Conservation (phyloP, 2,888 invertebrate species). For the Synanthedon vespiformis region DNA sequence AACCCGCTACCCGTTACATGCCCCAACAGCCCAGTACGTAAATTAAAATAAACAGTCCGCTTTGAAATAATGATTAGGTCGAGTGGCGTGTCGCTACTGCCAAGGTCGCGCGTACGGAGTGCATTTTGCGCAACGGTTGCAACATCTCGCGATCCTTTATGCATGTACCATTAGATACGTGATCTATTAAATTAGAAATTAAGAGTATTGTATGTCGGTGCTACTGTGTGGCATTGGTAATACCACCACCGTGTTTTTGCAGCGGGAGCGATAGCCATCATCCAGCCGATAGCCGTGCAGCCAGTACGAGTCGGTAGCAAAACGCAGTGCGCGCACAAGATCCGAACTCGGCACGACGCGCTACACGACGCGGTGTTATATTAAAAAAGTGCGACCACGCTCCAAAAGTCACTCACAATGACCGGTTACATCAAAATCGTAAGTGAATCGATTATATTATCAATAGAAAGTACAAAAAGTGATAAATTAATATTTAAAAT, state of each 20-base stretch:
- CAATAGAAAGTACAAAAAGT: too few relatives aligned
- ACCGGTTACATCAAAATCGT: conserved; percentile 54
- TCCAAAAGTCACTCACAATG: conserved; percentile 30
- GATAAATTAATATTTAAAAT: too few relatives aligned
- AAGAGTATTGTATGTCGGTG: conserved; percentile 11
- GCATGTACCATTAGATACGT: conserved; percentile 32
- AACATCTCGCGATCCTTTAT: conserved; percentile 18
- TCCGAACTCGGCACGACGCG: conserved; percentile 2
- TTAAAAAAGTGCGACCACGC: conserved; percentile 40
- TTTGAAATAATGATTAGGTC: conserved; percentile 12
- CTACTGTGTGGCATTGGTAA: conserved; percentile 28
- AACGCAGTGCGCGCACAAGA: conserved; percentile 34
- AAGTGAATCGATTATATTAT: conserved; percentile 21
- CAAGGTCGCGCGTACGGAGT: conserved; percentile 24
- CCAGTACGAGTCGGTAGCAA: conserved; percentile 38
- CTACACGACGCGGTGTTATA: conserved; percentile 29
- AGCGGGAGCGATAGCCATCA: conserved; percentile 35
- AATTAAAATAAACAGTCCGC: conserved; percentile 21
- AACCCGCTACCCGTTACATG: conserved; percentile 10
- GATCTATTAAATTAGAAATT: conserved; percentile 23
- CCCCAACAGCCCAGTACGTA: conserved; percentile 41
- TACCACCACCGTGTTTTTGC: conserved; percentile 41
- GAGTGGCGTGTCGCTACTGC: conserved; percentile 22
- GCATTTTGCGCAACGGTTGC: conserved; percentile 27
- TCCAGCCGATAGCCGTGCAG: conserved; percentile 21